Base-by-base conservation (phyloP, 2,888 invertebrate species). In the Tetrapedia diversipes region DNA sequence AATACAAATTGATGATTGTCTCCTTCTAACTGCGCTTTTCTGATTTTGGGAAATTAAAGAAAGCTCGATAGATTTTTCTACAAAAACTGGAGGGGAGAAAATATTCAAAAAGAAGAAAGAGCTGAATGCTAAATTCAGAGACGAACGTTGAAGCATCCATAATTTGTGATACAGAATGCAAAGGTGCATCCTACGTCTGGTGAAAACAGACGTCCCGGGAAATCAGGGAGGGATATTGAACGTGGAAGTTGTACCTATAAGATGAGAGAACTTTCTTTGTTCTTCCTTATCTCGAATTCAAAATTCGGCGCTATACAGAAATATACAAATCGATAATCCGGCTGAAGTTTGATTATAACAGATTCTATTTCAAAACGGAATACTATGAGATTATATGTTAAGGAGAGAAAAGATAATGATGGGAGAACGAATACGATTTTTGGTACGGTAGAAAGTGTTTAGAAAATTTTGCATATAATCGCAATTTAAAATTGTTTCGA, bases 231-330 rank as follows among this genome's bases (percentile, higher is more conserved):
- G 19, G 19, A 29, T 29, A 57, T 45, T 16, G 24, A 19, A 19
- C n/a, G 27, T 7, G 11, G 6, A n/a, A 10, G 32, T 47, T 27
- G 19, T 27, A 27, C 10, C n/a, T n/a, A n/a, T n/a, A 27, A 37
- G 11, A n/a, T n/a, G n/a, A 7, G 32, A 11, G n/a, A 34, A 56
- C 14, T 27, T 43, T n/a, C 43, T 57, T 57, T 45, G 41, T 37
- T 34, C 45, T 4, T 11, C n/a, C 45, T 57, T 45, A 24, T 56
- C 61, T 60, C 32, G 7, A 60, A 60, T 47, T 60, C 47, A 10
- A 6, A 16, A 32, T 8, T 14, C 27, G 24, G 29, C 10, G 8
- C 3, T 19, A 0, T 2, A 14, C 4, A 14, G 0, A 32, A 4
- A 29, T 2, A 19, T 19, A 8, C 43, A 11, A 27, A 59, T 14